A percentile compares a stretch with the other conserved stretches of the same genome.
These are phyloP conservation scores for Omphaloscelis lunosa DNA, from an alignment of 2,888 invertebrate genomes.

Conservation along the genomic window DNA sequence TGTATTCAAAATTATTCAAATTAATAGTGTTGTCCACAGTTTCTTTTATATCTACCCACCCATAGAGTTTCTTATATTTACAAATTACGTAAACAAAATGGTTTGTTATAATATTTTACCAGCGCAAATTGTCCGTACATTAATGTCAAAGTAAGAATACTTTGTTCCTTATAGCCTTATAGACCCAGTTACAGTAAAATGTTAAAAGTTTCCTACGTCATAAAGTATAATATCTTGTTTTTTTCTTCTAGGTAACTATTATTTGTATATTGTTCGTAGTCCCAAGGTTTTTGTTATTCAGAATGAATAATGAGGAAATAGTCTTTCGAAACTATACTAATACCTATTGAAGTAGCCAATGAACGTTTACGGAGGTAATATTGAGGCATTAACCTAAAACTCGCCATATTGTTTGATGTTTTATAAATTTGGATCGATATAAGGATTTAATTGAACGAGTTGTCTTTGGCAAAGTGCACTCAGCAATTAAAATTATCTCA, in stretches of 20 bases:
- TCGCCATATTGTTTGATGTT: slow-evolving; percentile 4
- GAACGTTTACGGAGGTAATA: slow-evolving; percentile 1
- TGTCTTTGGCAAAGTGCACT: slow-evolving; percentile 22
- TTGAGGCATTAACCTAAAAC: not conserved
- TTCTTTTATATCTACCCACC: not conserved
- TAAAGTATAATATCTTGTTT: slow-evolving; percentile 11
- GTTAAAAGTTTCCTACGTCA: slow-evolving; percentile 15
- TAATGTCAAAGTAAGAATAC: slow-evolving; percentile 14
- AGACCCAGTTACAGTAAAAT: slow-evolving; percentile 25
- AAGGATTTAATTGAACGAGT: slow-evolving; percentile 38
- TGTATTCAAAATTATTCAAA: not conserved
- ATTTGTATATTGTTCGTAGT: slow-evolving; percentile 43
- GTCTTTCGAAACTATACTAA: slow-evolving; percentile 38
- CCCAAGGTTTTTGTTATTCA: slow-evolving; percentile 49
- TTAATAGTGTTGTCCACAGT: too few species aligned
- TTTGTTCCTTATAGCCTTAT: slow-evolving; percentile 57
- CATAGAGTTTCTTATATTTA: slow-evolving; percentile 8
- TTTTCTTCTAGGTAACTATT: slow-evolving; percentile 27
- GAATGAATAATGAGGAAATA: slow-evolving; percentile 48
- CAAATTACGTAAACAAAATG: slow-evolving; percentile 23
- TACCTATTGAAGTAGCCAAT: slow-evolving; percentile 22
- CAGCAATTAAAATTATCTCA: slow-evolving; percentile 50
- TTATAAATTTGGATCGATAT: not conserved
- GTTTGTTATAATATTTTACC: slow-evolving; percentile 4
- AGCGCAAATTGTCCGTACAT: slow-evolving; percentile 14